phyloP scores from a whole-genome alignment of 2,113 vertebrate genomes.

The Patagioenas fasciata region DNA sequence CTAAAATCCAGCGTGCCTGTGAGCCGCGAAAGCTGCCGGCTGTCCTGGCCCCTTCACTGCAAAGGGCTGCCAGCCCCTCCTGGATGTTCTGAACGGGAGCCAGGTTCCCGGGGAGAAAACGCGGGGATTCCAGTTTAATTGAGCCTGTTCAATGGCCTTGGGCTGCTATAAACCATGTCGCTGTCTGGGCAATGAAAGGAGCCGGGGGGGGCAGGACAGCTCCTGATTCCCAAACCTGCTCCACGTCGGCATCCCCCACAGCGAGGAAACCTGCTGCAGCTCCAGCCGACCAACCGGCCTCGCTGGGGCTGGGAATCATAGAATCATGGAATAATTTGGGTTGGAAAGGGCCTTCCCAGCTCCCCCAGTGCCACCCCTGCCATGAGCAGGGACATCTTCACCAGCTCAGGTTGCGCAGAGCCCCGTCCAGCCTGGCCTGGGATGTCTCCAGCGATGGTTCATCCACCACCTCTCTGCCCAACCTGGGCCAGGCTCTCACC shows the following conservation, averaged over 20 bases:
- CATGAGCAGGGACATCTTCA: too few relatives aligned
- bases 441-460: too few relatives aligned
- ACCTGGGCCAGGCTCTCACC: too few relatives aligned
- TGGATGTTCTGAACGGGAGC: conserved; percentile 47
- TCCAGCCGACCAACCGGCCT: too few relatives aligned
- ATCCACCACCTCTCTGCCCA: too few relatives aligned
- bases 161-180: conserved; percentile 47
- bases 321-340: too few relatives aligned
- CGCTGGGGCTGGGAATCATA: too few relatives aligned
- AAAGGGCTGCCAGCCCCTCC: conserved; percentile 5
- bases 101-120: conserved; percentile 28
- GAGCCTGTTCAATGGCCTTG: conserved; percentile 2
- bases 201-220: background rate
- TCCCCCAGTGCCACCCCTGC: too few relatives aligned
- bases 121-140: background rate
- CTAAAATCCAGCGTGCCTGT: background rate
- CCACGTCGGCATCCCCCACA: background rate
- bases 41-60: background rate
- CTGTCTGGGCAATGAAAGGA: conserved; percentile 47
- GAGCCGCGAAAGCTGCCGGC: background rate
- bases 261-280: background rate
- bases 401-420: too few relatives aligned
- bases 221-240: background rate
- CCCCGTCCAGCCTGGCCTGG: too few relatives aligned
- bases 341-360: too few relatives aligned